Base-by-base conservation (phyloP, 2,888 invertebrate genomes). In the Lepidocyrtinus sp. region DNA sequence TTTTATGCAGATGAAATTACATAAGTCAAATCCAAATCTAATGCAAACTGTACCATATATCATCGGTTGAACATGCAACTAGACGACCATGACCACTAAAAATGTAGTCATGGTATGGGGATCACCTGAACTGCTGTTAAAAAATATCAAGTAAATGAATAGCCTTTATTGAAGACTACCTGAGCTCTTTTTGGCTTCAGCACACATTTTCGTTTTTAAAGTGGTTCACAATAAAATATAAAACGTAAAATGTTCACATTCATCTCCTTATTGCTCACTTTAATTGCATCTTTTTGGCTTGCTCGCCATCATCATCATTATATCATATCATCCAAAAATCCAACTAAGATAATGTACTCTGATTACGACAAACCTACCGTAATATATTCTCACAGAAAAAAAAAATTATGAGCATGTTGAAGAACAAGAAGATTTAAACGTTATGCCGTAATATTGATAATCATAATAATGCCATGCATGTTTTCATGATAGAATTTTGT, bases 21-120 rank as follows among this genome's bases (percentile, higher is more conserved):
- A 36, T 36, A 36, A 36, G 36, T 36, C 36, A 7, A 7, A 12
- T 36, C 5, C 12, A 36, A 36, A 5, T 36, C 12, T 7, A 36
- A 36, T 36, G n/a, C n/a, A n/a, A n/a, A n/a, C n/a, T n/a, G n/a
- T n/a, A n/a, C n/a, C n/a, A n/a, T n/a, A 36, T 36, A 36, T 36
- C 5, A 5, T 7, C 36, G 12, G 12, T 36, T 36, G 12, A 36
- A 12, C 36, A 36, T 36, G 55, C 55, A 55, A 55, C 12, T 2
- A 17, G 68, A 68, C 22, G 68, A 46, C 68, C 68, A 68, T 68
- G 68, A 68, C 68, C 68, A 55, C n/a, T 12, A 55, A 17, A n/a
- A 12, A 55, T 5, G 12, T 7, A n/a, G 55, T n/a, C 55, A 55
- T n/a, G 36, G 36, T 36, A 36, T 36, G 36, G 36, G 36, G 36